Evolutionary conservation across 2,888 invertebrate species (phyloP), one percentile per base, ranked within the genome.

Genomic region (Antheraea assamensis): DNA sequence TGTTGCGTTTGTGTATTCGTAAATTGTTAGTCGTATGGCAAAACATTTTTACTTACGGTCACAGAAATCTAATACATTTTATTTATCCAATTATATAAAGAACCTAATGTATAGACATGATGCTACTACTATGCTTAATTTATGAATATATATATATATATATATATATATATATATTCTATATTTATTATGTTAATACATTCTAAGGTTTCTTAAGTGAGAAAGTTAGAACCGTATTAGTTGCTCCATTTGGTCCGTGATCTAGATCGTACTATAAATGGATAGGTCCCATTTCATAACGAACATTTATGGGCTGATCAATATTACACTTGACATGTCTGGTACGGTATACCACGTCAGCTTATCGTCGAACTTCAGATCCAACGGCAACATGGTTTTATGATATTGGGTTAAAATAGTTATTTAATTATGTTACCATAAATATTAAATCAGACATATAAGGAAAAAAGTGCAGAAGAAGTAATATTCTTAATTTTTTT

Each of bases 271-370:
- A 13, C 72, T 31, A 35, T 68, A 72, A 75, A 76, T 30, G 61
- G 77, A 78, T 77, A 76, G 79, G 79, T 66, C 68, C 68, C 79
- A 81, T 80, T 82, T 80, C 80, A 81, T 82, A 82, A 82, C 81
- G 78, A 83, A 82, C 80, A 83, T 88, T 88, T 87, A 87, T 87
- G 87, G 85, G 79, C 74, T 82, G 82, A 85, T 87, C 87, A 83
- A 87, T 89, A 87, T 84, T 85, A 87, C 89, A 89, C 88, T 86
- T 81, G 72, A 76, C 74, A 75, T 74, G 77, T 64, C 74, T 75
- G 75, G 72, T 73, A 52, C 75, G 75, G 78, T 72, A 80, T 83
- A 84, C 83, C 81, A 79, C 78, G 77, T 79, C 77, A 75, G 77
- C 82, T 84, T 85, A 83, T 82, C 83, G 77, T 74, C 68, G 76